Evolutionary conservation across 2,888 invertebrate genomes (phyloP).

Genomic region (Chrysodeixis includens): DNA sequence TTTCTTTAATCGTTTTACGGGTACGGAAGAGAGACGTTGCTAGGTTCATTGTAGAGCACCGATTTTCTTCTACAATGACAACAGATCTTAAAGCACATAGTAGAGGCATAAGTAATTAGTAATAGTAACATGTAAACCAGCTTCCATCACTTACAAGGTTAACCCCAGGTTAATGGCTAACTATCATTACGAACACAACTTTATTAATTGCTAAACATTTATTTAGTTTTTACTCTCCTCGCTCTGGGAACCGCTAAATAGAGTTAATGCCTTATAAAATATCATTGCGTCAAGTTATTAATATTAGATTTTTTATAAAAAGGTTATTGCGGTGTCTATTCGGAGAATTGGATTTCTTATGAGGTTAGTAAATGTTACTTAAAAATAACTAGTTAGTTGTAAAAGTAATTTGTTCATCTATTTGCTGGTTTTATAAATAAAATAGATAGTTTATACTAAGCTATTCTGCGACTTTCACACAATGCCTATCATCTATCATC

Average conservation of each 20-base stretch:
- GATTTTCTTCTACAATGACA: too few species aligned
- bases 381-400: too few species aligned
- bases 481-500: too few species aligned
- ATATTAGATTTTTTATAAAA: neutral
- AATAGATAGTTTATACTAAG: too few species aligned
- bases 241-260: conserved; percentile 24
- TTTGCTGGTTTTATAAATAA: too few species aligned
- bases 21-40: too few species aligned
- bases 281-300: conserved; percentile 5
- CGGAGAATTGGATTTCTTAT: neutral
- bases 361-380: neutral
- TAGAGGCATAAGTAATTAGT: neutral
- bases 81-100: too few species aligned
- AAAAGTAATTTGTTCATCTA: too few species aligned
- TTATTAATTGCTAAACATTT: conserved; percentile 40
- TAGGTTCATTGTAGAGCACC: too few species aligned
- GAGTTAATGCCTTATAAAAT: conserved; percentile 19
- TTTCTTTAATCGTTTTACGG: too few species aligned
- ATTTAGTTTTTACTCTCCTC: conserved; percentile 36
- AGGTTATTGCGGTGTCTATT: neutral
- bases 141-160: conserved; percentile 31
- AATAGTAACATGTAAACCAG: conserved; percentile 11
- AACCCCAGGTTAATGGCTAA: conserved; percentile 47
- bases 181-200: conserved; percentile 13
- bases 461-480: too few species aligned